phyloP scores from a whole-genome alignment of 2,888 invertebrate species.

The Coleophora flavipennella region DNA sequence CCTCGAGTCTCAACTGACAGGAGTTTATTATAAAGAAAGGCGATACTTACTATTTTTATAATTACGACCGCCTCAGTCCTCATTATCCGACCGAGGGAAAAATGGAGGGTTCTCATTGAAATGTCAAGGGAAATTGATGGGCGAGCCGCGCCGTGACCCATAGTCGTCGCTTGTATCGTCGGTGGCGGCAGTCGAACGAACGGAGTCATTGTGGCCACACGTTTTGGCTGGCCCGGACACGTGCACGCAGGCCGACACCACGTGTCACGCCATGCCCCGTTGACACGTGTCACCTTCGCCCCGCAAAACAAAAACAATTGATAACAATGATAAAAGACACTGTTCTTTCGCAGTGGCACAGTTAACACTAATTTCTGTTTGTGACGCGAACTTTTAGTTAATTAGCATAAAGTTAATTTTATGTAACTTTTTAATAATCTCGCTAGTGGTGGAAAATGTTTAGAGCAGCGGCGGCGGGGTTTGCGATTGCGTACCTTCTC shows the following conservation, averaged over 20 bases:
- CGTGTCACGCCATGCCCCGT: too few relatives aligned
- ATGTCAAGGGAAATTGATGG: constrained; percentile 68
- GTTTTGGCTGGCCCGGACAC: constrained; percentile 47
- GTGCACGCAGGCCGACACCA: constrained; percentile 38
- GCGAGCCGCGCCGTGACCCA: constrained; percentile 59
- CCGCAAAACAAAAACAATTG: too few relatives aligned
- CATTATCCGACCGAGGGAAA: constrained; percentile 49
- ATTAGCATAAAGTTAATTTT: neutral
- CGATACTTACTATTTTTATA: constrained; percentile 37
- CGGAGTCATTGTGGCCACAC: constrained; percentile 63
- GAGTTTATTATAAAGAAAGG: too few relatives aligned
- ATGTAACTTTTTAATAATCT: neutral
- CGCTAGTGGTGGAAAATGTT: too few relatives aligned
- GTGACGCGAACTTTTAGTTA: constrained; percentile 14
- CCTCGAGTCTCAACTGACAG: too few relatives aligned
- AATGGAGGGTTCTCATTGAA: constrained; percentile 63
- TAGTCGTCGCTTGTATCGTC: constrained; percentile 53
- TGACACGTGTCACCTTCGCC: constrained; percentile 35
- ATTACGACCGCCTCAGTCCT: constrained; percentile 46
- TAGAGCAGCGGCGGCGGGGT: neutral
- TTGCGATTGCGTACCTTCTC: constrained; percentile 30
- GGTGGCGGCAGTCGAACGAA: constrained; percentile 59
- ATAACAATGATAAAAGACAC: neutral
- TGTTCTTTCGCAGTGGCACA: neutral
- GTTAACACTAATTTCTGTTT: constrained; percentile 11